Base-by-base conservation (phyloP, 1,140 invertebrate genomes). In the Spodoptera frugiperda region DNA sequence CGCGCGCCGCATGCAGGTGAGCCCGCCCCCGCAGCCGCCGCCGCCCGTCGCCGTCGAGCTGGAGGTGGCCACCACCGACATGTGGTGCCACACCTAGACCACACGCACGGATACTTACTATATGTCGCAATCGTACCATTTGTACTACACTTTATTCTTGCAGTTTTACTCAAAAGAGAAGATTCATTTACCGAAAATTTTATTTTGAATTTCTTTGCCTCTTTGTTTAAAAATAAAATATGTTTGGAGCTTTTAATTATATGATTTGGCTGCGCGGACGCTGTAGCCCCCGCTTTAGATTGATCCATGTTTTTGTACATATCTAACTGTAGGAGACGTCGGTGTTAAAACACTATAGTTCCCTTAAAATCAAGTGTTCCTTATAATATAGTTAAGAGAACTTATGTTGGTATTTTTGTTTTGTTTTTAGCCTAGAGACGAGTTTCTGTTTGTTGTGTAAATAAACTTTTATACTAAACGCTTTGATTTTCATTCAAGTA, bases 31-130 rank as follows among this genome's bases (percentile, higher is more conserved):
- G 70, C 94, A 91, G 78, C 82, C 91, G 48, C 92, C 90, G 74
- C 78, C 92, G 71, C 95, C 88, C 1, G 91, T 91, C 44, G 91
- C 88, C 39, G 88, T 91, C 48, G 89, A 94, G 74, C 86, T 93
- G 0, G 92, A 93, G 72, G 91, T 92, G 12, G 89, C 91, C 73
- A 91, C 87, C 77, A 89, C 91, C 54, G 91, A 94, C 76, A 91
- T 93, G 88, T 91, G 93, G 92, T 90, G 90, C 82, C 81, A 91
- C 84, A 84, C 85, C 46, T 65, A 74, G 44, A 6, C 17, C 19
- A n/a, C 15, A 1, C 3, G 44, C 15, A 48, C 48, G 12, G 21
- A 11, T n/a, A n/a, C n/a, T n/a, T n/a, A 53, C 49, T 12, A 48
- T 19, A 30, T 14, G 25, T 15, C 19, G 11, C 54, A 15, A 39